Percentiles rank a stretch among this genome's conserved stretches.
phyloP scores from a whole-genome alignment of 2,797 vertebrate genomes.

The Syngnathus acus region DNA sequence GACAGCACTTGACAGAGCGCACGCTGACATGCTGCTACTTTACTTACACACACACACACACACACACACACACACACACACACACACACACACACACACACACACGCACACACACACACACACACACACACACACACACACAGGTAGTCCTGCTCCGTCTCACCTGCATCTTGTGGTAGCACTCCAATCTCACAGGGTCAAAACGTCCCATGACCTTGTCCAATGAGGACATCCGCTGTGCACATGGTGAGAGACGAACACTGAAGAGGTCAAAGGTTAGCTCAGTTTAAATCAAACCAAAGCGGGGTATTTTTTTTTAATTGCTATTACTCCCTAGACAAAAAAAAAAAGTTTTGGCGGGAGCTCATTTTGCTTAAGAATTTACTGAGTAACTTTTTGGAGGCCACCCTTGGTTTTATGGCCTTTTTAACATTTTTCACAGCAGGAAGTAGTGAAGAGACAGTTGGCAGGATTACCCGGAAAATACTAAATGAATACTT shows the following conservation, averaged over 20 bases:
- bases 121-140: slow-evolving; percentile 26
- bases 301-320: slow-evolving; percentile 1
- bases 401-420: not conserved
- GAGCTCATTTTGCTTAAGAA: not conserved
- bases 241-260: not conserved
- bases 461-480: not conserved
- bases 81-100: slow-evolving; percentile 27
- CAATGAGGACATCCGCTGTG: slow-evolving; percentile 35
- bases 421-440: not conserved
- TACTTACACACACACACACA: slow-evolving; percentile 33
- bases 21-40: slow-evolving; percentile 71
- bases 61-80: slow-evolving; percentile 25
- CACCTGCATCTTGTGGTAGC: slow-evolving; percentile 19
- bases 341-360: not conserved
- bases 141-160: slow-evolving; percentile 39
- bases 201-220: slow-evolving; percentile 43
- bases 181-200: slow-evolving; percentile 21
- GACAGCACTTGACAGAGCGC: slow-evolving; percentile 79
- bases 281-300: slow-evolving; percentile 15
- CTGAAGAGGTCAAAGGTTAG: slow-evolving; percentile 37
- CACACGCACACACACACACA: slow-evolving; percentile 21
- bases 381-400: not conserved
- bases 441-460: not conserved
- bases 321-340: not conserved
- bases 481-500: not conserved